phyloP scores from a whole-genome alignment of 2,797 vertebrate species.

The Apodemus agrarius region DNA sequence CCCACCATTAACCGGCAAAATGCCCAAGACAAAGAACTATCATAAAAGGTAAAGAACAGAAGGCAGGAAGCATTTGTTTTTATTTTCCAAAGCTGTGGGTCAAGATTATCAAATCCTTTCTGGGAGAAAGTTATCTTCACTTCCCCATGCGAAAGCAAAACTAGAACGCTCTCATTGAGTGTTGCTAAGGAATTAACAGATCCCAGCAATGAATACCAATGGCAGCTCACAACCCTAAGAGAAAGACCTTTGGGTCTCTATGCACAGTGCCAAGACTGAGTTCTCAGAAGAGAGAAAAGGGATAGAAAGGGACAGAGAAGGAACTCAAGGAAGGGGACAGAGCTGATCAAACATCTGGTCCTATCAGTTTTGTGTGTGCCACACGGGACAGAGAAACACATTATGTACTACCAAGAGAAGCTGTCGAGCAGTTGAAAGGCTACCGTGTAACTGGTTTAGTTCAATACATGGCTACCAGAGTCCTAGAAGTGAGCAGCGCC shows the following conservation, averaged over 20 bases:
- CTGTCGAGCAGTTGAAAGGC: background rate
- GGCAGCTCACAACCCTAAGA: background rate
- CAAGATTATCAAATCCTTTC: background rate
- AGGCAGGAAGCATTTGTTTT: slow-evolving; percentile 6
- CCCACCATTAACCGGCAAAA: background rate
- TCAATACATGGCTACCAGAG: background rate
- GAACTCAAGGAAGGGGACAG: background rate
- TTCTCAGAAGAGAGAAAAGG: background rate
- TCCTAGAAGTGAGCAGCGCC: background rate
- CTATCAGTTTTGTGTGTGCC: background rate
- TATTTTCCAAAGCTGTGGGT: background rate
- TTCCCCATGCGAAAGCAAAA: background rate
- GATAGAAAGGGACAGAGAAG: background rate
- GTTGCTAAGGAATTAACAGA: background rate
- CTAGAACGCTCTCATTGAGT: background rate
- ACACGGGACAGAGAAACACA: background rate
- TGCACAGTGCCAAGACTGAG: background rate
- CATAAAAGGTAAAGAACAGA: background rate
- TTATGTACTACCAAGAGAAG: background rate
- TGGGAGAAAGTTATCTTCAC: background rate
- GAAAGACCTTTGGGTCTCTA: background rate
- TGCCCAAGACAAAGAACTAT: background rate
- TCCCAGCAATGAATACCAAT: background rate
- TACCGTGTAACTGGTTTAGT: background rate
- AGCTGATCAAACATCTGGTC: background rate